Evolutionary conservation across 2,113 vertebrate genomes (phyloP), one percentile per base, ranked within the genome.

Genomic region (Syngnathoides biaculeatus): DNA sequence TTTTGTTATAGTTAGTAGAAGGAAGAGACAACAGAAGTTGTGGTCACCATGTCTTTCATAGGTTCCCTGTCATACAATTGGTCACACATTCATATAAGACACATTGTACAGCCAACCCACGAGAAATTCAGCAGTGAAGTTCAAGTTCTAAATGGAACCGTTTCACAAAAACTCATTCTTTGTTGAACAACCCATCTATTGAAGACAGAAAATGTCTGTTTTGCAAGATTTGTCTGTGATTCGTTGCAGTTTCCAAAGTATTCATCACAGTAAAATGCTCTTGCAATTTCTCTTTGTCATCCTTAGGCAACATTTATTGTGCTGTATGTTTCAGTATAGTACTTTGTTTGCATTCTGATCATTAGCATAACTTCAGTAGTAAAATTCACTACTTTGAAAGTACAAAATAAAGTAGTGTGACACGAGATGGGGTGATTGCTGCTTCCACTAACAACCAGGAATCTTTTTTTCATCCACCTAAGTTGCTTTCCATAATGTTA

Each of bases 61-160:
- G 68, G 59, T 64, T 73, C 74, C 65, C 55, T 81, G 77, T 70
- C 76, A 81, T 69, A 61, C n/a, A n/a, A n/a, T n/a, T 57, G 80
- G 83, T 77, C 69, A 67, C 72, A 71, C 65, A 64, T 69, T 74
- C 13, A 50, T 50, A 69, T 48, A 61, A 24, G 5, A 35, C 56
- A 9, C 56, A 58, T 42, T 42, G 64, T 64, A 50, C 53, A 38
- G 22, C 67, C 42, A 55, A 60, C 55, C 70, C 69, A 65, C 64
- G 72, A 70, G 70, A 77, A 73, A 66, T 67, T 59, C 72, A 73
- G 56, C 67, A 65, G 56, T 74, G 57, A 75, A 48, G 61, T 57
- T 30, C 0, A 8, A 60, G 22, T 61, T 79, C 60, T 70, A 78
- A 78, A 76, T 73, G 67, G 57, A 75, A 64, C 66, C 47, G 43